Conservation (phyloP, 2,113 vertebrate species). For the Ceratotherium simum region DNA sequence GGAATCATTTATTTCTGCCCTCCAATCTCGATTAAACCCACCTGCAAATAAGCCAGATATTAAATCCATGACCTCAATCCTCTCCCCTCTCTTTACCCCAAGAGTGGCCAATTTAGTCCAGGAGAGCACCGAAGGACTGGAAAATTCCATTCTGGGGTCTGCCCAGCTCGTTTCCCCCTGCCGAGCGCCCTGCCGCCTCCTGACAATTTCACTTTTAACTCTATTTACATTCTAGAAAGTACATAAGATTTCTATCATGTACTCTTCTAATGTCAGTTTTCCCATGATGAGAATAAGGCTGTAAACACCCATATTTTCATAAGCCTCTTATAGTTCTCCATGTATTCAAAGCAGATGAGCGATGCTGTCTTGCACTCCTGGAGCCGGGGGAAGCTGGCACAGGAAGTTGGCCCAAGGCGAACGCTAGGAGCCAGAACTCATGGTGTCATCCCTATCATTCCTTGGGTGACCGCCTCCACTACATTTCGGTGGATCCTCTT, state of each 20-base stretch:
- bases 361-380: not conserved
- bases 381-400: not conserved
- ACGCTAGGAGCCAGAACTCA: accelerated
- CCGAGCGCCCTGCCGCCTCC: not conserved
- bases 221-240: slow-evolving; percentile 71
- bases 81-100: not conserved
- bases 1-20: not conserved
- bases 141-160: not conserved
- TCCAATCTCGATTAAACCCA: not conserved
- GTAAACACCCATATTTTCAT: slow-evolving; percentile 71
- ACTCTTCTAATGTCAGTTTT: slow-evolving; percentile 68
- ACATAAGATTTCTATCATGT: slow-evolving; percentile 64
- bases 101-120: accelerated
- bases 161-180: accelerated
- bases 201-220: slow-evolving; percentile 44
- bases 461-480: accelerated
- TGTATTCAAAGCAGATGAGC: not conserved
- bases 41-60: not conserved
- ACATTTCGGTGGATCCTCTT: not conserved
- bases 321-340: slow-evolving; percentile 37
- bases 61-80: not conserved
- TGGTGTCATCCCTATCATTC: not conserved
- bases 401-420: accelerated
- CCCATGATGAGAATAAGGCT: slow-evolving; percentile 66
- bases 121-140: accelerated